Conservation (phyloP, 2,113 vertebrate species). For the Ammospiza nelsoni region DNA sequence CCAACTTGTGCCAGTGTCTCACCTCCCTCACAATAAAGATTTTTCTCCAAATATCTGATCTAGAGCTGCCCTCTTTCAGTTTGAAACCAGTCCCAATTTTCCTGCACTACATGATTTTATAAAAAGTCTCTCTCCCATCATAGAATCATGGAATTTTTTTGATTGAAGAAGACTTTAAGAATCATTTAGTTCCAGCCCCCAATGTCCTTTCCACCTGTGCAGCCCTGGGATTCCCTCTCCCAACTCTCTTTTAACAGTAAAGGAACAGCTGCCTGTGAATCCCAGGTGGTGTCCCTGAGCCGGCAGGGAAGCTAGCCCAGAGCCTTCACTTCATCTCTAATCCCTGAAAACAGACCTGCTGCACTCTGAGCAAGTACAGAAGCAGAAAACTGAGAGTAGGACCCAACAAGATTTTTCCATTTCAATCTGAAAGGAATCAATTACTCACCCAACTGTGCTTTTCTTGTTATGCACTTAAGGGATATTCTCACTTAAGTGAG, state of each 20-base stretch:
- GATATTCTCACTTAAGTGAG: neutral
- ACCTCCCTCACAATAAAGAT: neutral
- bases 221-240: neutral
- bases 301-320: neutral
- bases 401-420: neutral
- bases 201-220: neutral
- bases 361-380: neutral
- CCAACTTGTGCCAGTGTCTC: neutral
- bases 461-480: neutral
- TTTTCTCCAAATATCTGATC: neutral
- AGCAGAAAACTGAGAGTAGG: neutral
- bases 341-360: neutral
- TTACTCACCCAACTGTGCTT: constrained; percentile 1
- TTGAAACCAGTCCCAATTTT: neutral
- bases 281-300: neutral
- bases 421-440: neutral
- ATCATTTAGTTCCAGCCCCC: neutral
- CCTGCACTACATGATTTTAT: no score
- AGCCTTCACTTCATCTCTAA: neutral
- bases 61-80: neutral
- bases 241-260: neutral
- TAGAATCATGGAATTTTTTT: neutral
- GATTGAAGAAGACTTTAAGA: neutral
- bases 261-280: neutral
- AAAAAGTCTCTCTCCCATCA: neutral